phyloP scores from a whole-genome alignment of 2,888 invertebrate genomes.

The Conomelus anceps region DNA sequence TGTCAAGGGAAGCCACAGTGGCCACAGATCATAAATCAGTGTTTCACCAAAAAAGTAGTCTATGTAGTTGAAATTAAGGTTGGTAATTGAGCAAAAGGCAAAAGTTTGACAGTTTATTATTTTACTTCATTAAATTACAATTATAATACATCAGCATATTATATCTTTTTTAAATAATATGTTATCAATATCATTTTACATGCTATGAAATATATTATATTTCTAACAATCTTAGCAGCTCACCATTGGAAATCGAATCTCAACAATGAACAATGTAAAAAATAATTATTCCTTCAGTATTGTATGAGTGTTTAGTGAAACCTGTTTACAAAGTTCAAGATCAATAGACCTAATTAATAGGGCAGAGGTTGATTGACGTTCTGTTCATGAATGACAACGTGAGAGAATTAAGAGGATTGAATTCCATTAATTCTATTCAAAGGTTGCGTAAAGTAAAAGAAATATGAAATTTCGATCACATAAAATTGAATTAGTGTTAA shows the following conservation, averaged over 20 bases:
- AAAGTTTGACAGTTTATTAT: not conserved
- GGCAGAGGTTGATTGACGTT: too few species aligned
- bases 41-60: too few species aligned
- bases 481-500: too few species aligned
- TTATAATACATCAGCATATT: not conserved
- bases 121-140: not conserved
- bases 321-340: not conserved
- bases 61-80: not conserved
- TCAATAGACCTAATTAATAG: too few species aligned
- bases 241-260: not conserved
- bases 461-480: too few species aligned
- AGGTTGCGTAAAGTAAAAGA: too few species aligned
- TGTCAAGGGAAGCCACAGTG: too few species aligned
- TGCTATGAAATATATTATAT: not conserved
- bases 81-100: not conserved
- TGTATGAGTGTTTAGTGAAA: not conserved
- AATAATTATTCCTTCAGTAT: not conserved
- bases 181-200: too few species aligned
- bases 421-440: too few species aligned
- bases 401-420: too few species aligned
- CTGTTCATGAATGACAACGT: too few species aligned
- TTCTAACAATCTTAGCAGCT: not conserved
- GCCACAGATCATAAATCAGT: too few species aligned
- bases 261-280: not conserved
- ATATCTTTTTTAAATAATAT: not conserved